Percentiles rank a stretch among this genome's conserved stretches.
These are phyloP conservation scores for Oncorhynchus masou DNA, from an alignment of 2,113 vertebrate genomes.

Conservation along the genomic window DNA sequence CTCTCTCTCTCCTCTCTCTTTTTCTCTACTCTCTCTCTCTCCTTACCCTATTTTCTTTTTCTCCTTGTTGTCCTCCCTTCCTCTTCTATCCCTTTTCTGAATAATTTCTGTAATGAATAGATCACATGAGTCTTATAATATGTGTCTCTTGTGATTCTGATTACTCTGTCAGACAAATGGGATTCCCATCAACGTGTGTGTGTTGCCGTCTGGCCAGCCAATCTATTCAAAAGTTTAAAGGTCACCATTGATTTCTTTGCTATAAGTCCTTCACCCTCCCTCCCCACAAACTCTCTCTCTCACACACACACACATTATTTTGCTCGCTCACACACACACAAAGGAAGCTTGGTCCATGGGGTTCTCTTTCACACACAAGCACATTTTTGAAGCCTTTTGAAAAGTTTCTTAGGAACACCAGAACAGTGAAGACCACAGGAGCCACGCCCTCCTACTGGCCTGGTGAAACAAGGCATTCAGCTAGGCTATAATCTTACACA, in stretches of 20 bases:
- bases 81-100: too few species aligned
- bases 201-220: slow-evolving; percentile 13
- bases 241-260: slow-evolving; percentile 63
- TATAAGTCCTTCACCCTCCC: slow-evolving; percentile 22
- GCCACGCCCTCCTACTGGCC: slow-evolving; percentile 68
- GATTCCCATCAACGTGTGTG: slow-evolving; percentile 45
- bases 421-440: slow-evolving; percentile 73
- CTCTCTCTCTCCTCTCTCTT: too few species aligned
- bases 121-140: slow-evolving; percentile 55
- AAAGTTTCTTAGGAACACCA: slow-evolving; percentile 74
- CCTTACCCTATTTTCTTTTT: too few species aligned
- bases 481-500: slow-evolving; percentile 51
- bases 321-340: slow-evolving; percentile 42
- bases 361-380: slow-evolving; percentile 52
- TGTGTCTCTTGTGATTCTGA: slow-evolving; percentile 56
- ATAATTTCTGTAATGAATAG: not conserved
- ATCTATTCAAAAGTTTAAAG: slow-evolving; percentile 48
- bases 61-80: not conserved
- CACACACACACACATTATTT: slow-evolving; percentile 40
- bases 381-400: slow-evolving; percentile 68
- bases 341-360: slow-evolving; percentile 61
- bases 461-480: slow-evolving; percentile 66
- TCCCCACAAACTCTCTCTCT: slow-evolving; percentile 31
- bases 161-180: slow-evolving; percentile 37
- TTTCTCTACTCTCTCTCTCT: too few species aligned